phyloP scores from a whole-genome alignment of 2,888 invertebrate genomes.

The Drosophila formosana region DNA sequence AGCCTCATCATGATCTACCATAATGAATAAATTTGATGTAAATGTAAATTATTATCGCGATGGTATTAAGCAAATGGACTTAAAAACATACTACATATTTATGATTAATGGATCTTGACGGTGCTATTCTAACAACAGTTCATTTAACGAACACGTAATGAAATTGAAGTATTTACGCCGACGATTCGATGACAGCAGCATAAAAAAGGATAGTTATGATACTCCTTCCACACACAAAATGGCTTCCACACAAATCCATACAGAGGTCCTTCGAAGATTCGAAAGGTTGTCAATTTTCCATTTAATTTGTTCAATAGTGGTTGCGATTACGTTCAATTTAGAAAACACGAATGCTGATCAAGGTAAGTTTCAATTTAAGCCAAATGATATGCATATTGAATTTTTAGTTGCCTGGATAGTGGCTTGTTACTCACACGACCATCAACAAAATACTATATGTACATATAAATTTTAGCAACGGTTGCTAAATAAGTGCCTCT shows the following conservation, averaged over 20 bases:
- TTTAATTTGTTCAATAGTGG: constrained; percentile 31
- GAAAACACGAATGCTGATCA: constrained; percentile 39
- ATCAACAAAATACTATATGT: too few species aligned
- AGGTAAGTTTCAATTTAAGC: constrained; percentile 23
- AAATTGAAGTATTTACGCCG: constrained; percentile 10
- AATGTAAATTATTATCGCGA: background rate
- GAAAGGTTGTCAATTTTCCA: constrained; percentile 12
- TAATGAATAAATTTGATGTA: background rate
- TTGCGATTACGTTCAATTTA: constrained; percentile 17
- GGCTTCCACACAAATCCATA: constrained; percentile 31
- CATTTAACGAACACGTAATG: constrained; percentile 37
- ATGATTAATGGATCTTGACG: background rate
- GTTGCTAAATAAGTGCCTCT: too few species aligned
- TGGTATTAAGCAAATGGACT: background rate
- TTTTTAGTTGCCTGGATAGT: too few species aligned
- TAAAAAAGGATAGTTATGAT: constrained; percentile 13
- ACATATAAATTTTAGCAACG: too few species aligned
- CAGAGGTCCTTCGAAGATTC: background rate
- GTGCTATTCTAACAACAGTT: background rate
- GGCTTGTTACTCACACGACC: too few species aligned
- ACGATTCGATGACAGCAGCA: constrained; percentile 3
- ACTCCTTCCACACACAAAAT: constrained; percentile 17
- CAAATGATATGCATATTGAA: too few species aligned
- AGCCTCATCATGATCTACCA: background rate
- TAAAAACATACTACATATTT: background rate